Percentiles rank a stretch among this genome's conserved stretches.
Evolutionary conservation across 2,113 vertebrate genomes (phyloP).

Genomic region (Rhodinocichla rosea): DNA sequence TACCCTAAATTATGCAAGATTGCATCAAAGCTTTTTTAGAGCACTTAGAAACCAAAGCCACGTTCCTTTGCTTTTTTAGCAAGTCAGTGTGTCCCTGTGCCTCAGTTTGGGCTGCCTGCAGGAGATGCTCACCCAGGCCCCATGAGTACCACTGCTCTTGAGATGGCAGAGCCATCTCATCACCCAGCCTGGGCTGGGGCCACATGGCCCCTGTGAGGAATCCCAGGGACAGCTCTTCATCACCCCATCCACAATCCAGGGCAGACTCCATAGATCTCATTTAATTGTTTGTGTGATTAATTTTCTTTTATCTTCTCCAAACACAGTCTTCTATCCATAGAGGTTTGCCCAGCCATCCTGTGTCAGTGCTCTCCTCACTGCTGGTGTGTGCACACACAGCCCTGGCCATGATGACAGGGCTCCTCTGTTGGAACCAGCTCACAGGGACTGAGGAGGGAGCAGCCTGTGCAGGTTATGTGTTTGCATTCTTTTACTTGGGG

Average conservation of each 20-base stretch:
- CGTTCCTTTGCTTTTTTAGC: rapidly evolving
- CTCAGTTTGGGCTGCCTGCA: rapidly evolving
- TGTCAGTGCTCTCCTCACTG: not conserved
- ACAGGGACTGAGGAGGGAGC: not conserved
- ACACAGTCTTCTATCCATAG: rapidly evolving
- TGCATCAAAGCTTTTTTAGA: not conserved
- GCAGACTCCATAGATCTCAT: not conserved
- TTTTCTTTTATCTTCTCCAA: not conserved
- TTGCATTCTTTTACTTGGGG: not conserved
- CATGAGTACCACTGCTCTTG: rapidly evolving
- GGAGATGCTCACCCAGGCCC: not conserved
- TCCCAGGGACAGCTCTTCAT: not conserved
- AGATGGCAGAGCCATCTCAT: not conserved
- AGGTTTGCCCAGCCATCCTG: not conserved
- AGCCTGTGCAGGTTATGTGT: rapidly evolving
- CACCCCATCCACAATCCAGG: not conserved
- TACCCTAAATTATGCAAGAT: not conserved
- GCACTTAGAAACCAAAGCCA: not conserved
- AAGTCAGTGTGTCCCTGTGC: not conserved
- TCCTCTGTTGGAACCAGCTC: not conserved
- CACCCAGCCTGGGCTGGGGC: not conserved
- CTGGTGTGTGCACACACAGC: not conserved
- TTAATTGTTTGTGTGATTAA: not conserved
- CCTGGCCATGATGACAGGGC: not conserved
- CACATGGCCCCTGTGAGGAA: not conserved